Evolutionary conservation across 2,113 vertebrate species (phyloP), one percentile per base, ranked within the genome.

Genomic region (Oryzias woworae): DNA sequence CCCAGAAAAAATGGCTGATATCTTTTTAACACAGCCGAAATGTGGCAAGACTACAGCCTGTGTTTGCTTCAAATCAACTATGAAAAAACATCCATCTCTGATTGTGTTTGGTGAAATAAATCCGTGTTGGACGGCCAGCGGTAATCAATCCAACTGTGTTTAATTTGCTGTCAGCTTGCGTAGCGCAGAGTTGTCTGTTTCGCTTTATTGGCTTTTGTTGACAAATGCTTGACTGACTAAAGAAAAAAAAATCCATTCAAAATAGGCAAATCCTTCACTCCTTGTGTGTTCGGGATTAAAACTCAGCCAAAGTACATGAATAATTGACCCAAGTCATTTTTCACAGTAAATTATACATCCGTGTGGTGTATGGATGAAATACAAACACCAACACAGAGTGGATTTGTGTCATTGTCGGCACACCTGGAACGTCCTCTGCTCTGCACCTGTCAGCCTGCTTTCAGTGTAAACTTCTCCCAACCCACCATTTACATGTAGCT

Each of bases 401-500:
- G 66, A 63, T 75, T 17, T 65, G 62, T 59, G 59, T 69, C 65
- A 66, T 75, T 78, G 73, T 84, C 50, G 18, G 62, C 67, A 75
- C 83, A 86, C 80, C 84, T 87, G 85, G 78, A 77, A 73, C 61
- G 23, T 50, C 56, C 64, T 73, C 52, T 66, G 58, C 60, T 36
- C 69, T 58, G 71, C 89, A 92, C 85, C 90, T 91, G 90, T 55
- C 74, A n/a, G 69, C 28, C 72, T 72, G 71, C 73, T 73, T 63
- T 78, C 82, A 82, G 75, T 77, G 70, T 82, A 83, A 77, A 84
- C 76, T 66, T 75, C 52, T 69, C 69, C 65, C 58, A 53, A 50
- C 72, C 62, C 58, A 50, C 65, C 68, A 92, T 93, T 93, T 92
- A 85, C 92, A 92, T 93, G 79, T 62, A 60, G 79, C 80, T 83